These are phyloP conservation scores for Cecidostiba fungosa DNA, from an alignment of 2,888 invertebrate genomes.

Conservation along the genomic window DNA sequence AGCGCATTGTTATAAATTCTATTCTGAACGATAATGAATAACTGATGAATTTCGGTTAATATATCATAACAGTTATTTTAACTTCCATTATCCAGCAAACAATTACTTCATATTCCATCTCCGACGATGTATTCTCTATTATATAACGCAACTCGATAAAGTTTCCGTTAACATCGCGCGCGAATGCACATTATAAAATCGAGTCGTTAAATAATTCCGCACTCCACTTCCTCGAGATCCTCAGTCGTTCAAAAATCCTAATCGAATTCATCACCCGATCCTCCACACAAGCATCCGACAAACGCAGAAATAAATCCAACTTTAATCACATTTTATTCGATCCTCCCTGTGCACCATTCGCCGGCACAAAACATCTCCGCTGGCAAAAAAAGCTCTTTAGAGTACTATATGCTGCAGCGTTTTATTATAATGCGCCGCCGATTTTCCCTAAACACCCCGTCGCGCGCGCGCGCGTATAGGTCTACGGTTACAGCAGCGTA, in stretches of 20 bases:
- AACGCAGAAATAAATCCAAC: background rate
- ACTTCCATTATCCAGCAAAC: background rate
- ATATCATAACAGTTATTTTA: background rate
- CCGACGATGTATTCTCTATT: background rate
- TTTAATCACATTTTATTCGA: conserved; percentile 61
- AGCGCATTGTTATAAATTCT: conserved; percentile 1
- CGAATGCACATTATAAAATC: too few relatives aligned
- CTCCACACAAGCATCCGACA: background rate
- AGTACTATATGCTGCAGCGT: background rate
- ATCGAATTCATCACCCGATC: conserved; percentile 51
- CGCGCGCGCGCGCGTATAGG: conserved; percentile 19
- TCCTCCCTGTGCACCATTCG: background rate
- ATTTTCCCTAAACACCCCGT: conserved; percentile 60
- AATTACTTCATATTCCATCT: background rate
- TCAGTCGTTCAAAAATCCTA: conserved; percentile 3
- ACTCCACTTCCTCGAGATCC: background rate
- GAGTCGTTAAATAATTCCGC: too few relatives aligned
- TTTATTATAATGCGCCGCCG: conserved; percentile 58
- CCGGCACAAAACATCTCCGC: background rate
- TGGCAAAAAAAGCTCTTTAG: conserved; percentile 51
- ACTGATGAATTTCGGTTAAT: too few relatives aligned
- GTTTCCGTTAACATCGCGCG: background rate
- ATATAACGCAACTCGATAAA: background rate
- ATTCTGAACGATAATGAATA: background rate
- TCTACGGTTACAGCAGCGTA: conserved; percentile 56